A percentile compares a stretch with the other conserved stretches of the same genome.
phyloP scores from a whole-genome alignment of 2,888 invertebrate species.

The Amphipyra berbera region DNA sequence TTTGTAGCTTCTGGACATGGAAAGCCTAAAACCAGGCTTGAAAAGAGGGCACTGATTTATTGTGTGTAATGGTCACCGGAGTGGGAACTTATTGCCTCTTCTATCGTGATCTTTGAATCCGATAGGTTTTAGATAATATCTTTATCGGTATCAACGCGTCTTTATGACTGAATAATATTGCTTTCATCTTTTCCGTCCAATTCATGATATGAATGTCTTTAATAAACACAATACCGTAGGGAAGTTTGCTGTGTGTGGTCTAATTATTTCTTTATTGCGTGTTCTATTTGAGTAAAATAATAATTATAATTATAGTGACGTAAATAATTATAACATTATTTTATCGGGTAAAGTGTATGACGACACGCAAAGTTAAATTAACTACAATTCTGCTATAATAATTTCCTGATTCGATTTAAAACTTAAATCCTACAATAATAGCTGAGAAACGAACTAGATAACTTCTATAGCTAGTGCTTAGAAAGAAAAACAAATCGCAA shows the following conservation, averaged over 20 bases:
- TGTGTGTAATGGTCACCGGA: constrained; percentile 10
- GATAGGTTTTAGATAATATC: constrained; percentile 6
- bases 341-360: too few species aligned
- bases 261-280: too few species aligned
- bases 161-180: constrained; percentile 1
- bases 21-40: constrained; percentile 4
- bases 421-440: constrained; percentile 14
- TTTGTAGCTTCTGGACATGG: constrained; percentile 24
- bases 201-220: not conserved
- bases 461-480: constrained; percentile 20
- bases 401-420: constrained; percentile 17
- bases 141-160: not conserved
- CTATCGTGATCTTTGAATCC: constrained; percentile 8
- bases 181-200: not conserved
- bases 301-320: too few species aligned
- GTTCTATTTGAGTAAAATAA: too few species aligned
- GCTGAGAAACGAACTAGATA: constrained; percentile 15
- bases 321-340: too few species aligned
- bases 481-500: constrained; percentile 51
- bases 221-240: too few species aligned
- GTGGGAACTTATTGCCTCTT: constrained; percentile 1
- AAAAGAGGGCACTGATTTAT: constrained; percentile 28
- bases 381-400: not conserved
- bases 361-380: too few species aligned
- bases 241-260: not conserved